Percentiles rank a stretch among this genome's conserved stretches.
These are phyloP conservation scores for Phenganax marumi DNA, from an alignment of 92 coral and sea anemone species.

Conservation along the genomic window DNA sequence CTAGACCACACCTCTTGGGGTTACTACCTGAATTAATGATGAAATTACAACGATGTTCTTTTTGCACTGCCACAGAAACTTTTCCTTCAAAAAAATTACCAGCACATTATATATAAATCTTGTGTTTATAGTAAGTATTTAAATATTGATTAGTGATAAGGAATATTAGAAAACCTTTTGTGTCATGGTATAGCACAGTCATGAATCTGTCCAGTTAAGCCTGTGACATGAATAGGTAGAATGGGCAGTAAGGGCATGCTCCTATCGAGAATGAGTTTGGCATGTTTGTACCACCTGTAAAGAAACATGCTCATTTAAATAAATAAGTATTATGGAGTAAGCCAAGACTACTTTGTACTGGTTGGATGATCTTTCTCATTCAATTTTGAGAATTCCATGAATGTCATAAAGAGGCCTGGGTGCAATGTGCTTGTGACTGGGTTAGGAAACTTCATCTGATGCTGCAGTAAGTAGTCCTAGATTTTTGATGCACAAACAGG, in stretches of 20 bases:
- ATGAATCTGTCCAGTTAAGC: slow-evolving; percentile 14
- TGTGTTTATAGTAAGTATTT: neutral
- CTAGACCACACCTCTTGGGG: slow-evolving; percentile 40
- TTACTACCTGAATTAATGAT: slow-evolving; percentile 23
- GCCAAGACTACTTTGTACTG: neutral
- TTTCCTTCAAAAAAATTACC: slow-evolving; percentile 11
- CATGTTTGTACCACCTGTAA: slow-evolving; percentile 8
- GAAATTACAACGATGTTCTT: slow-evolving; percentile 31
- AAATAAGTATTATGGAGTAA: neutral
- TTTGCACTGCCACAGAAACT: neutral
- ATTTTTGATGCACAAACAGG: slow-evolving; percentile 48
- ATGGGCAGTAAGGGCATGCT: slow-evolving; percentile 35
- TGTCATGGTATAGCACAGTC: slow-evolving; percentile 22
- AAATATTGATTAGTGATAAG: neutral
- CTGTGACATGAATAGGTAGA: slow-evolving; percentile 37
- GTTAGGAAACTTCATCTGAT: slow-evolving; percentile 28
- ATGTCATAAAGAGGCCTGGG: slow-evolving; percentile 52
- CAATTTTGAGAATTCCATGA: slow-evolving; percentile 46
- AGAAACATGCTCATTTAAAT: neutral
- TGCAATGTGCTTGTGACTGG: slow-evolving; percentile 44
- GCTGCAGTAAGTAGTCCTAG: slow-evolving; percentile 13
- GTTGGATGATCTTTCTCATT: slow-evolving; percentile 25
- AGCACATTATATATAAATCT: neutral
- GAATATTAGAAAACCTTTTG: neutral
- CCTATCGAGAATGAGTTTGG: slow-evolving; percentile 19